These are phyloP conservation scores for Chlamydotis undulata DNA, from an alignment of 2,113 vertebrate genomes.

Conservation along the genomic window DNA sequence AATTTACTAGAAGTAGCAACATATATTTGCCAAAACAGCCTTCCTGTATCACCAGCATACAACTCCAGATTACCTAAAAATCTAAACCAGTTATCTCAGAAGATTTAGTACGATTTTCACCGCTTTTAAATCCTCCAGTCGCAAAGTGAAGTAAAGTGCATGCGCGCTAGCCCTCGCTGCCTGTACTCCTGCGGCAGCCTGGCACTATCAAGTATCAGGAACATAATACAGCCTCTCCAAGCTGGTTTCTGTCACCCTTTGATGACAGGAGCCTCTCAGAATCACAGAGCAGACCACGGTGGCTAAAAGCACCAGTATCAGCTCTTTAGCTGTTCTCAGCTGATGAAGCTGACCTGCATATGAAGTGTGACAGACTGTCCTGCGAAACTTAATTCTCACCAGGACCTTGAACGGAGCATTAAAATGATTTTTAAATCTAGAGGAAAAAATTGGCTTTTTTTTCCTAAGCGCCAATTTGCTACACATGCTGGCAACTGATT, in stretches of 20 bases:
- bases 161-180: fast-evolving
- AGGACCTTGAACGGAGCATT: neutral
- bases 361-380: neutral
- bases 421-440: neutral
- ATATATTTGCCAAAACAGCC: neutral
- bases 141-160: neutral
- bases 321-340: neutral
- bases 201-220: neutral
- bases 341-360: neutral
- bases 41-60: neutral
- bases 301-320: neutral
- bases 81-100: neutral
- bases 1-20: neutral
- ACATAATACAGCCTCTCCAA: neutral
- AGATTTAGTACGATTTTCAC: neutral
- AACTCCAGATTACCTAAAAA: neutral
- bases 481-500: neutral
- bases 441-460: neutral
- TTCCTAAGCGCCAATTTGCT: neutral
- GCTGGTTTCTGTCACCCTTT: neutral
- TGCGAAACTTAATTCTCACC: neutral
- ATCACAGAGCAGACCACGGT: neutral
- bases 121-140: neutral
- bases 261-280: neutral
- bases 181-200: neutral